phyloP scores from a whole-genome alignment of 2,888 invertebrate species.

The Tholera decimalis region DNA sequence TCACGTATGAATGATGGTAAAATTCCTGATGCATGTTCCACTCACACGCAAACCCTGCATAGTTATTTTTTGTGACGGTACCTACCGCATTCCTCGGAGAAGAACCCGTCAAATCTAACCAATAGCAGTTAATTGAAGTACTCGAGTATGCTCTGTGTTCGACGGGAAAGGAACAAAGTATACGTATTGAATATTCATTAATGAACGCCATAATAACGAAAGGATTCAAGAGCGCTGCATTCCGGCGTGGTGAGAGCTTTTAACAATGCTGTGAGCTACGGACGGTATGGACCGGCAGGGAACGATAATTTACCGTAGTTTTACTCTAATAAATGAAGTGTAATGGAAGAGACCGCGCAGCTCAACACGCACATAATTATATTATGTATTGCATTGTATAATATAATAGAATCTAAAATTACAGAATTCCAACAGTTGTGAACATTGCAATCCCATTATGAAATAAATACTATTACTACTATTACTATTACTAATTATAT shows the following conservation, averaged over 20 bases:
- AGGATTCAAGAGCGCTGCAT: slow-evolving; percentile 74
- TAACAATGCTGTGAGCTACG: slow-evolving; percentile 69
- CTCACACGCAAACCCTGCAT: slow-evolving; percentile 67
- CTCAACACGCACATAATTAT: slow-evolving; percentile 22
- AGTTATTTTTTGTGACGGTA: slow-evolving; percentile 56
- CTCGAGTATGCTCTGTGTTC: slow-evolving; percentile 61
- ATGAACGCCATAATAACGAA: slow-evolving; percentile 72
- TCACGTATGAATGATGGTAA: slow-evolving; percentile 73
- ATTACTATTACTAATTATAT: too few relatives aligned
- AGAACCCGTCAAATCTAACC: slow-evolving; percentile 56
- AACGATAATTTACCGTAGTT: slow-evolving; percentile 71
- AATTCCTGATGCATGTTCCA: slow-evolving; percentile 63
- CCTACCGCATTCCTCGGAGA: slow-evolving; percentile 53
- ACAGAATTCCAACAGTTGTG: too few relatives aligned
- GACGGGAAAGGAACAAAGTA: slow-evolving; percentile 69
- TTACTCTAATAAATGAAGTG: slow-evolving; percentile 64
- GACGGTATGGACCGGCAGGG: slow-evolving; percentile 67
- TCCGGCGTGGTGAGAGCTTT: slow-evolving; percentile 72
- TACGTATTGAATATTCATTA: slow-evolving; percentile 77
- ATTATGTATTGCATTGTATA: too few relatives aligned
- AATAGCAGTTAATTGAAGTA: slow-evolving; percentile 68
- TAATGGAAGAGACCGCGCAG: slow-evolving; percentile 55
- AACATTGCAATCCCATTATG: too few relatives aligned
- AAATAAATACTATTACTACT: too few relatives aligned
- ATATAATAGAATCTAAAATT: too few relatives aligned